Conservation (phyloP, 2,113 vertebrate species). For the Melanostigma gelatinosum region DNA sequence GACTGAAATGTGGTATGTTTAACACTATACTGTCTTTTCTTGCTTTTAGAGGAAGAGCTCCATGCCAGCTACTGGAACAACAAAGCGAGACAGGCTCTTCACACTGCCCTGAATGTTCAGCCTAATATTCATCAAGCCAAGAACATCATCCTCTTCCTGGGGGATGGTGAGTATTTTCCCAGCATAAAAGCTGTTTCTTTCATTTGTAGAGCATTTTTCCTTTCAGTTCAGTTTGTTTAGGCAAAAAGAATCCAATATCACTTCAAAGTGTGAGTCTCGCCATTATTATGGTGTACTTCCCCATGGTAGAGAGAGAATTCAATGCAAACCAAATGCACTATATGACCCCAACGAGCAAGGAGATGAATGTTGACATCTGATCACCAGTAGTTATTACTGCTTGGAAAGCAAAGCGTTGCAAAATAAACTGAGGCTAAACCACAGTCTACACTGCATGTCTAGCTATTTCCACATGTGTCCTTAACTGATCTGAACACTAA, state of each 20-base stretch:
- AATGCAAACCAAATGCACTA: constrained; percentile 5
- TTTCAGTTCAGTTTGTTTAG: background rate
- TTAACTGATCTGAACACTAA: constrained; percentile 5
- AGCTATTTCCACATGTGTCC: background rate
- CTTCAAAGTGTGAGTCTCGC: background rate
- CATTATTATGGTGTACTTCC: constrained; percentile 14
- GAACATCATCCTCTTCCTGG: constrained; percentile 85
- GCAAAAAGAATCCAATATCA: constrained; percentile 1
- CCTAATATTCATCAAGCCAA: constrained; percentile 76
- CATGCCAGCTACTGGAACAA: constrained; percentile 82
- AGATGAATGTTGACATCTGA: constrained; percentile 22
- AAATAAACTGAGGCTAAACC: constrained; percentile 14
- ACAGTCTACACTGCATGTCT: constrained; percentile 1
- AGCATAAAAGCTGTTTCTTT: constrained; percentile 1
- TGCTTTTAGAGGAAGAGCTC: constrained; percentile 74
- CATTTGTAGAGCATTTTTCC: background rate
- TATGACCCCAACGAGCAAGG: constrained; percentile 4
- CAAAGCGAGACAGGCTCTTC: constrained; percentile 74
- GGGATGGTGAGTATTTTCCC: constrained; percentile 81
- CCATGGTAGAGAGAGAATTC: background rate
- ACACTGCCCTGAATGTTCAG: constrained; percentile 71
- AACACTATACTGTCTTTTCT: background rate
- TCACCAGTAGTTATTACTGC: constrained; percentile 25
- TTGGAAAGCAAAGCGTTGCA: constrained; percentile 12
- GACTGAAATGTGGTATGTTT: background rate